A percentile compares a stretch with the other conserved stretches of the same genome.
Evolutionary conservation across 2,888 invertebrate genomes (phyloP).

Genomic region (Tolmerus cingulatus): DNA sequence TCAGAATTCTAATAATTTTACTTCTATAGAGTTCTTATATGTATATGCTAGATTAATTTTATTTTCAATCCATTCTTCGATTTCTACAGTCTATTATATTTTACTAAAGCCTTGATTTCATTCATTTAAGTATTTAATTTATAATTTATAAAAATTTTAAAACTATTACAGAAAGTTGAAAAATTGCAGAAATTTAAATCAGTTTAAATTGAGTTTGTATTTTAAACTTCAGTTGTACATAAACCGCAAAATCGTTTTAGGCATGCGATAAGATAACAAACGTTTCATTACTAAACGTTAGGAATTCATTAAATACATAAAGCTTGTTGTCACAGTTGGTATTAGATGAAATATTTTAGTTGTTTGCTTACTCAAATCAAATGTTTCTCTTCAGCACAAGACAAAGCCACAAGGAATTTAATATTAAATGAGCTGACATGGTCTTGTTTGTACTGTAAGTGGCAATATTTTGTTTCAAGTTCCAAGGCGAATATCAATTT

Average conservation of each 20-base stretch:
- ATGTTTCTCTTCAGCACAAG: neutral
- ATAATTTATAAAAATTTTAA: too few species aligned
- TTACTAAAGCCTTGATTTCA: too few species aligned
- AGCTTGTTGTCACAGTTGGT: neutral
- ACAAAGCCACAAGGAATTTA: neutral
- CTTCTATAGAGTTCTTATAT: too few species aligned
- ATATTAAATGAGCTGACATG: neutral
- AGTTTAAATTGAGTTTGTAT: neutral
- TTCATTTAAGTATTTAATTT: too few species aligned
- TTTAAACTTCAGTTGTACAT: neutral
- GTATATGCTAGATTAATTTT: too few species aligned
- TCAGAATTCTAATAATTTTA: too few species aligned
- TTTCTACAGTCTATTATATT: too few species aligned
- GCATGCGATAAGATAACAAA: neutral
- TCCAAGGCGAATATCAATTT: neutral
- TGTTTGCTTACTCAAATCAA: neutral
- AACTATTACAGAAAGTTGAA: neutral
- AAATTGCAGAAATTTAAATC: neutral
- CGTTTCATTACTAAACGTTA: neutral
- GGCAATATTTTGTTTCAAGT: neutral
- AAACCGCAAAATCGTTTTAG: neutral
- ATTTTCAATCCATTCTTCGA: too few species aligned
- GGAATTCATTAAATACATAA: neutral
- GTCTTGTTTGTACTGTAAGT: neutral
- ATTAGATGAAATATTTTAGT: neutral